Base-by-base conservation (phyloP, 2,113 vertebrate species). In the Nestor notabilis region DNA sequence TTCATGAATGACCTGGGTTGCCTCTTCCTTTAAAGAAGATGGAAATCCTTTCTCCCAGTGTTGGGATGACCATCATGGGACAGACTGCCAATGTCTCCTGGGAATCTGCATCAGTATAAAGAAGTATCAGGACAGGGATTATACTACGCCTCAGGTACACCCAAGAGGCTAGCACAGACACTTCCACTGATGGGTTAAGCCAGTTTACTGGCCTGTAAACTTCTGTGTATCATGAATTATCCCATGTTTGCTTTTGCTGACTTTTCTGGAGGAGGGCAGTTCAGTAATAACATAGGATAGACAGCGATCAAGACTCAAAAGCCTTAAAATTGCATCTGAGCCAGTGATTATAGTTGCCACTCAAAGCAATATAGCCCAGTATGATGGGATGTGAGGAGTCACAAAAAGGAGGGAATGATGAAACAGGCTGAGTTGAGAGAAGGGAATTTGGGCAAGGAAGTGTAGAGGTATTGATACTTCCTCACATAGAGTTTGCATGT, bases 401-500 rank as follows among this genome's bases (percentile, higher is more conserved):
- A 76, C 9, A 33, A 68, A 87, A 89, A 61, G 0, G 0, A 87
- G 29, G 9, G 47, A 75, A 87, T 19, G 29, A 75, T 64, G 29
- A 43, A 74, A 72, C 10, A 50, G 27, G 8, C 50, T 55, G 60
- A 81, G 29, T 27, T 79, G 65, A 85, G 41, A 87, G 52, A 87
- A 80, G 15, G 4, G 2, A 61, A 76, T 47, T 60, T 75, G 69
- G 13, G 25, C 20, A 64, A 74, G 41, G 12, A 77, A 10, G 8
- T 39, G 6, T 44, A 20, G 58, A 37, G 6, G 4, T 39, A 49
- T 28, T 2, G 1, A 7, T 41, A 70, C 68, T 87, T 87, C 43
- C 21, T 82, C 39, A 35, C 0, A 0, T 1, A 24, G 13, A 35
- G 7, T 14, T 50, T 55, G 7, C 25, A 37, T 14, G 14, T 41